phyloP scores from a whole-genome alignment of 2,888 invertebrate species.

The Eulithis prunata region DNA sequence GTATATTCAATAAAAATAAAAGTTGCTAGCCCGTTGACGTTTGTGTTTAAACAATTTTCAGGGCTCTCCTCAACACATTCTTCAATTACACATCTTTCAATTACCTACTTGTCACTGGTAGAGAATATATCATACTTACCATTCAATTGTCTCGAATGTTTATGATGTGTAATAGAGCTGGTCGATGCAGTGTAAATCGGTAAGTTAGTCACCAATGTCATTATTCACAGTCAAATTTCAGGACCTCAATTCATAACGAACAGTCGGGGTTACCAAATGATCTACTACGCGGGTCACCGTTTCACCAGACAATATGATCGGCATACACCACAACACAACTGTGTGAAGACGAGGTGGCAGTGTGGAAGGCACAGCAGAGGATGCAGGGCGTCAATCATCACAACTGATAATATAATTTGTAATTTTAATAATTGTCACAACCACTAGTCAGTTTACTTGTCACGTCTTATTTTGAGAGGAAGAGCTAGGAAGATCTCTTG shows the following conservation, averaged over 20 bases:
- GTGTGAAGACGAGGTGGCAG: constrained; percentile 28
- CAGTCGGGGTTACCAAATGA: constrained; percentile 18
- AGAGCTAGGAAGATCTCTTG: no score
- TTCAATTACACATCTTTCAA: no score
- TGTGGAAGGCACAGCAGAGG: constrained; percentile 21
- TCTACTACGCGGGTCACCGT: constrained; percentile 15
- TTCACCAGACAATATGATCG: constrained; percentile 15
- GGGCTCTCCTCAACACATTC: no score
- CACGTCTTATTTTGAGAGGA: no score
- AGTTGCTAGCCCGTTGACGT: no score
- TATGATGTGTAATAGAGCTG: no score
- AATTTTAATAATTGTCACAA: constrained; percentile 42
- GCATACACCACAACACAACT: not conserved
- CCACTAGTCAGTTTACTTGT: constrained; percentile 32
- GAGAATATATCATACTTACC: no score
- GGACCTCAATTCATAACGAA: constrained; percentile 15
- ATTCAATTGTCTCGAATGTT: no score
- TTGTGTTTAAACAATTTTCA: no score
- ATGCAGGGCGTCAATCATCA: constrained; percentile 26
- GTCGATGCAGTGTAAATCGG: no score
- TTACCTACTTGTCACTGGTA: no score
- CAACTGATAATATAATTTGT: constrained; percentile 41
- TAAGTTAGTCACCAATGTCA: not conserved
- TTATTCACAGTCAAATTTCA: constrained; percentile 6
- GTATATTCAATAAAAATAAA: no score